Evolutionary conservation across 2,888 invertebrate genomes (phyloP).

Genomic region (Priocnemis perturbator): DNA sequence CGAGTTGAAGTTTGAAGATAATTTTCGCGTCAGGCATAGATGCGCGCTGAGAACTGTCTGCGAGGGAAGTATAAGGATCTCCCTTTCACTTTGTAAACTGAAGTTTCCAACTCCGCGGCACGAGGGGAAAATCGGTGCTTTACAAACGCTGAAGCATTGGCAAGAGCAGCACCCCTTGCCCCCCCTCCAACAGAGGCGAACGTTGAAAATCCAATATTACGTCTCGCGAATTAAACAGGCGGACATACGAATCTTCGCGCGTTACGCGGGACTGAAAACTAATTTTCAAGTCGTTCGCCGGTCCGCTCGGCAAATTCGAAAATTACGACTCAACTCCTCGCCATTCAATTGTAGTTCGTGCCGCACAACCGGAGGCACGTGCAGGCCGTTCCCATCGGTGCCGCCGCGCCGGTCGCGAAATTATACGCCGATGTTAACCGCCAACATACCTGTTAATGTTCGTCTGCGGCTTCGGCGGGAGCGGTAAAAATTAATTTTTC

Average conservation of each 20-base stretch:
- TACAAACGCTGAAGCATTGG: not conserved
- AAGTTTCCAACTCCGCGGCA: not conserved
- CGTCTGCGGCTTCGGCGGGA: conserved; percentile 23
- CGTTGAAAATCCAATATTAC: too few species aligned
- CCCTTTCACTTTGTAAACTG: not conserved
- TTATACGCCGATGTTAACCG: not conserved
- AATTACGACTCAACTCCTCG: not conserved
- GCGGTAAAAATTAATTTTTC: conserved; percentile 47
- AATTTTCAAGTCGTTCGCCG: too few species aligned
- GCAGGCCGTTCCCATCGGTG: not conserved
- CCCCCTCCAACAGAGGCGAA: too few species aligned
- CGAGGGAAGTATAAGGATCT: not conserved
- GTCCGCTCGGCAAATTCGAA: not conserved
- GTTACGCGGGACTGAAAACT: too few species aligned
- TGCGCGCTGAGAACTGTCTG: not conserved
- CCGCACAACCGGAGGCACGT: not conserved
- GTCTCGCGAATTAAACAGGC: too few species aligned
- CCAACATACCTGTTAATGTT: conserved; percentile 22
- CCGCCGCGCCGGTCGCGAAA: not conserved
- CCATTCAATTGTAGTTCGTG: not conserved
- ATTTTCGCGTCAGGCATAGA: conserved; percentile 2
- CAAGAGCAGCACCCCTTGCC: too few species aligned
- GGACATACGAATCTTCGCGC: too few species aligned
- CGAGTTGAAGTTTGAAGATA: conserved; percentile 12
- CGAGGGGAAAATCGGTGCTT: conserved; percentile 3